These are phyloP conservation scores for Mirza zaza DNA, from an alignment of 2,113 vertebrate species.

Conservation along the genomic window DNA sequence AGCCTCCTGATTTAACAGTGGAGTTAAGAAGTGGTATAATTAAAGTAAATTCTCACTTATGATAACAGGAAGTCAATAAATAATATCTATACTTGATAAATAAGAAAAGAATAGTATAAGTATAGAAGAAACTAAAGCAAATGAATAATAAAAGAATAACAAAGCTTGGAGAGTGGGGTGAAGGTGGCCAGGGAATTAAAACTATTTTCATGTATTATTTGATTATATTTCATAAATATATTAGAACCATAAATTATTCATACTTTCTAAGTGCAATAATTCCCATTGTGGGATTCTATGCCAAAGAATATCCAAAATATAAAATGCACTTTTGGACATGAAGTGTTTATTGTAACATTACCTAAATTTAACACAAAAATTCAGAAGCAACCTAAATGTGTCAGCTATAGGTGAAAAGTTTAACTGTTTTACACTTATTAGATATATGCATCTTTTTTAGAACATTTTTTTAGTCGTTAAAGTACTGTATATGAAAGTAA, in stretches of 20 bases:
- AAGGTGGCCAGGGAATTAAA: neutral
- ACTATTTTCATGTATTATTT: neutral
- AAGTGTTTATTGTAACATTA: neutral
- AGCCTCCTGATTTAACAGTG: neutral
- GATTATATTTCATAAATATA: conserved; percentile 3
- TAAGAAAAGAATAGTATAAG: neutral
- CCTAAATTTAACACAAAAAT: conserved; percentile 27
- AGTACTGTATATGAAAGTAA: conserved; percentile 4
- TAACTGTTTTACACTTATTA: neutral
- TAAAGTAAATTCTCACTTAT: conserved; percentile 19
- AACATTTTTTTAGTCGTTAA: neutral
- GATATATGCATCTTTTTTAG: neutral
- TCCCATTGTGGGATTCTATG: neutral
- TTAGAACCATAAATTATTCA: conserved; percentile 4
- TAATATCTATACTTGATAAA: neutral
- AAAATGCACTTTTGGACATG: neutral
- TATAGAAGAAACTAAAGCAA: neutral
- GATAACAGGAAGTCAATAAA: neutral
- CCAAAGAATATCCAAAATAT: neutral
- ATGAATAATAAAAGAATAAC: neutral
- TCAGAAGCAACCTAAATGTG: neutral
- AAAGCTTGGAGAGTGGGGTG: neutral
- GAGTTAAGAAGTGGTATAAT: neutral
- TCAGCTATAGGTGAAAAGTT: neutral
- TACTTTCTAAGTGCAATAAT: neutral